These are phyloP conservation scores for Metridium senile DNA, from an alignment of 92 coral and sea anemone genomes.

Conservation along the genomic window DNA sequence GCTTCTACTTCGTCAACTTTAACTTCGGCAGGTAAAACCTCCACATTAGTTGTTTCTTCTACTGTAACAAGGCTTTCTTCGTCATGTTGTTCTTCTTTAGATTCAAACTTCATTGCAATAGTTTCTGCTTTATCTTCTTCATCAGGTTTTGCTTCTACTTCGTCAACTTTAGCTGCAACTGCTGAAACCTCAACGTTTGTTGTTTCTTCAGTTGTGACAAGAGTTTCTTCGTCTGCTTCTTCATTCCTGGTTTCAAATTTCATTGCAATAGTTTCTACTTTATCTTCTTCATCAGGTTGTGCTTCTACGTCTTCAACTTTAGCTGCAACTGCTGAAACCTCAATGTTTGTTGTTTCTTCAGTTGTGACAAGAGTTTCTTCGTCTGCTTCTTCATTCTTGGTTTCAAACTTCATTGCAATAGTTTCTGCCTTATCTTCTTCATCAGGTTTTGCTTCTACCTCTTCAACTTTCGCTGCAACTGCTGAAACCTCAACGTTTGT, in stretches of 20 bases:
- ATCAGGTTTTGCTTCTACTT: background rate
- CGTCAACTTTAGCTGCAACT: background rate
- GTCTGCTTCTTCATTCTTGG: constrained; percentile 4
- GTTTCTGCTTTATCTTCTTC: background rate
- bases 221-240: background rate
- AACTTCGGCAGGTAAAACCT: background rate
- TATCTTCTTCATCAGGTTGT: background rate
- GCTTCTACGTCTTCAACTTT: background rate
- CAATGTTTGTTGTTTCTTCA: background rate
- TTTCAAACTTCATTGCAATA: constrained; percentile 7
- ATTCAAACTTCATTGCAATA: background rate
- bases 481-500: background rate
- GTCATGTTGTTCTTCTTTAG: constrained; percentile 4
- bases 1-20: background rate
- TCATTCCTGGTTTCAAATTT: constrained; percentile 8
- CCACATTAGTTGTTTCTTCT: background rate
- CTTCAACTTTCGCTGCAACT: background rate
- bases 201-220: background rate
- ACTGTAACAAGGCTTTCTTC: background rate
- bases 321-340: background rate
- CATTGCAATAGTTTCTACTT: background rate
- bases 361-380: background rate
- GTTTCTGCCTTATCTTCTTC: background rate
- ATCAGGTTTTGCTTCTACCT: background rate
- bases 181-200: background rate